Base-by-base conservation (phyloP, 2,797 vertebrate genomes). In the Chromobotia macracanthus region DNA sequence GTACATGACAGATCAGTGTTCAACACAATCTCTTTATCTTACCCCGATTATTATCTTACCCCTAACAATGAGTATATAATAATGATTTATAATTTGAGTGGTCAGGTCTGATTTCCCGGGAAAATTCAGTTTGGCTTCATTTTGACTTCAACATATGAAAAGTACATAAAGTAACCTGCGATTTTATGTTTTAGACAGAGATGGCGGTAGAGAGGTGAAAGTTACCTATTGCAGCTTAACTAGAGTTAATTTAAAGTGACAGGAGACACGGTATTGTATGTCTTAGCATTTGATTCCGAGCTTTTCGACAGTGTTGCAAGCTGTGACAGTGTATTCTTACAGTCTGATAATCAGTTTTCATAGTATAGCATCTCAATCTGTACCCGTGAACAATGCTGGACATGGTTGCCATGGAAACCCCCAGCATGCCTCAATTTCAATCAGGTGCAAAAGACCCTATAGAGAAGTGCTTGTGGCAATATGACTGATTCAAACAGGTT, bases 331-430 rank as follows among this genome's bases (percentile, higher is more conserved):
- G 89, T 89, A 88, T 91, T 82, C 76, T 31, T 87, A 87, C 89
- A 83, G 48, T 80, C 76, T 89, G 87, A 87, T 88, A 89, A 90
- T 90, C 88, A 67, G 88, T 88, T 89, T 91, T 91, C 87, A 21
- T 89, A 91, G 89, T 90, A 91, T 87, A 87, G 89, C 90, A 89
- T 91, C 89, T 92, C 90, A 91, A 89, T 93, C 90, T 90, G 86
- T 80, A 90, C 80, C 84, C 81, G 76, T 80, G 50, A 31, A 63
- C 66, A 86, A 84, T 87, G 89, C 91, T 91, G 90, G 90, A 91
- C 86, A 77, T 75, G 87, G 91, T 92, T 89, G 90, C 92, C 91
- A 93, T 90, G 87, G 89, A 91, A 93, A 91, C 91, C 77, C 84
- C 85, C 85, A 79, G 81, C 85, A 83, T 79, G 85, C 88, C 87